Base-by-base conservation (phyloP, 2,797 vertebrate genomes). In the Sebastes melanostomus region DNA sequence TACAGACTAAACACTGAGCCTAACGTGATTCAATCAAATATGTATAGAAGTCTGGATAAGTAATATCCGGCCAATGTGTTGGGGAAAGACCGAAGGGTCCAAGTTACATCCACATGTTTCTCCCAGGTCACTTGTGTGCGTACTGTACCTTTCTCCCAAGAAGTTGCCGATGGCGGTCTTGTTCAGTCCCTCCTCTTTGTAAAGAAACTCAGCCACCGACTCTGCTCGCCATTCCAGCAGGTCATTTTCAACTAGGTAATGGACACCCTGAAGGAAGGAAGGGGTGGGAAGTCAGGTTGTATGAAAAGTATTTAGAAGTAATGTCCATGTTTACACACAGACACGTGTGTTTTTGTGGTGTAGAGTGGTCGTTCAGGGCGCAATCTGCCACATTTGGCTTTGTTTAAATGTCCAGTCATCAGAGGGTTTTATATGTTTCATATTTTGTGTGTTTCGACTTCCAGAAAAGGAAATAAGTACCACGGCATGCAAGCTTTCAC, bases 121-220 rank as follows among this genome's bases (percentile, higher is more conserved):
- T 11, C 30, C 30, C 18, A 32, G 18, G 11, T 66, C 24, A 16
- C 30, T 3, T 29, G 4, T 46, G 6, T n/a, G 34, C 5, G 8
- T 14, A 8, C 10, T 30, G 5, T 88, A 98, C 98, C 97, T 95
- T 77, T 97, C 96, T 65, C 98, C 98, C 77, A 99, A 65, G 80
- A 97, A 97, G 87, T 95, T 96, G 5, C 98, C 98, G 1, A 99
- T 98, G 88, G 97, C 97, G 0, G 96, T 97, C 93, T 99, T 99
- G 93, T 96, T 97, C 66, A 99, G 95, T n/a, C 98, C 97, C 66
- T 99, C 98, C 4, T 98, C 98, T 87, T 97, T 98, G 89, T 97
- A 97, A 5, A 99, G 96, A 85, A 98, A 99, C 85, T 89, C 96
- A 2, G 98, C 97, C 0, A 99, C 95, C 1, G 96, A 88, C 55